phyloP scores from a whole-genome alignment of 2,888 invertebrate genomes.

The Drosophila lutescens region DNA sequence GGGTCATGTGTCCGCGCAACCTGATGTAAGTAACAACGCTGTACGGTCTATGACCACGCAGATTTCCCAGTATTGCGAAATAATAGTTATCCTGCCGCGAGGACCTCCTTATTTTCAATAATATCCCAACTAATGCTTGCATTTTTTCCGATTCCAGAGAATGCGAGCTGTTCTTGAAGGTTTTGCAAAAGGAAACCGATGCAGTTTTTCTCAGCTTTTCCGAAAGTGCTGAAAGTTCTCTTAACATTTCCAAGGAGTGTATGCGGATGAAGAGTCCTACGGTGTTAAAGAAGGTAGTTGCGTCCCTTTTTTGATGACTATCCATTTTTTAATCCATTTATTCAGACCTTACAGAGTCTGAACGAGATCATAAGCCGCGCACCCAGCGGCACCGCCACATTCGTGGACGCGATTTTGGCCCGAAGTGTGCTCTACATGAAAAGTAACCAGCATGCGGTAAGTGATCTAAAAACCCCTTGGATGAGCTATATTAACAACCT shows the following conservation, averaged over 20 bases:
- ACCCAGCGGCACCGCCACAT: conserved; percentile 17
- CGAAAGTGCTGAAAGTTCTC: not conserved
- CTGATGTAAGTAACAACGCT: conserved; percentile 31
- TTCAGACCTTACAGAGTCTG: conserved; percentile 28
- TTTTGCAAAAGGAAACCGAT: conserved; percentile 27
- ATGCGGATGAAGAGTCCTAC: conserved; percentile 2
- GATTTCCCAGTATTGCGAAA: not conserved
- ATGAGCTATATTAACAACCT: not conserved
- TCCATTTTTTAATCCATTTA: not conserved
- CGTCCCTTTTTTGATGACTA: not conserved
- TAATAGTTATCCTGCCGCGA: not conserved
- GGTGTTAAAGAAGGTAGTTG: conserved; percentile 9
- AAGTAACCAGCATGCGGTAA: conserved; percentile 28
- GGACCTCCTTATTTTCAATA: not conserved
- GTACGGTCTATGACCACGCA: not conserved
- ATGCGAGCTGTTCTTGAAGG: conserved; percentile 42
- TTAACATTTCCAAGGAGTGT: conserved; percentile 7
- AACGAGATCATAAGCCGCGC: conserved; percentile 47
- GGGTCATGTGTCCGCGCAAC: conserved; percentile 28
- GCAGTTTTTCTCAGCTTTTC: conserved; percentile 6
- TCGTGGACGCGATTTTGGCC: conserved; percentile 40
- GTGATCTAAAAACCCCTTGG: not conserved
- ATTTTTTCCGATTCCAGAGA: conserved; percentile 35
- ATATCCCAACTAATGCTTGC: not conserved
- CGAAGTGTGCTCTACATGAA: conserved; percentile 31